Evolutionary conservation across 2,113 vertebrate species (phyloP).

Genomic region (Lipophrys pholis): DNA sequence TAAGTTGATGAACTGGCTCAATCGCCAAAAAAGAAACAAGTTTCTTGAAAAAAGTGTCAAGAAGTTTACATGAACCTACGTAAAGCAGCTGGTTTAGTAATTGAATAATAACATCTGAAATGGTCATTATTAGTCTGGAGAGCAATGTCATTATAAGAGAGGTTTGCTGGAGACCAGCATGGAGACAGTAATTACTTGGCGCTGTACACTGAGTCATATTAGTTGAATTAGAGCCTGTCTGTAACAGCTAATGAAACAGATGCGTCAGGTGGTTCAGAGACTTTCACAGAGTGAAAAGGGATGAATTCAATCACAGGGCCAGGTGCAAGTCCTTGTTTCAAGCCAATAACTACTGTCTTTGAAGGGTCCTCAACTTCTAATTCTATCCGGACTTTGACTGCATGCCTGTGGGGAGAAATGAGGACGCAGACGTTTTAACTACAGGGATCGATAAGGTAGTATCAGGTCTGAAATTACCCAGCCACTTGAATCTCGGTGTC

Average conservation of each 20-base stretch:
- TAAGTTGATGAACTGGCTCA: background rate
- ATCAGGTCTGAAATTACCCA: slow-evolving; percentile 85
- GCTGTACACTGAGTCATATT: slow-evolving; percentile 51
- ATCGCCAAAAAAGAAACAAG: background rate
- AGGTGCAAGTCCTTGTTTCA: slow-evolving; percentile 31
- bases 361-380: too few species aligned
- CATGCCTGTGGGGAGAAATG: background rate
- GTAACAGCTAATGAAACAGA: slow-evolving; percentile 39
- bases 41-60: background rate
- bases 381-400: too few species aligned
- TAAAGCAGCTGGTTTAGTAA: background rate
- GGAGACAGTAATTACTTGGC: slow-evolving; percentile 52
- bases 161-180: slow-evolving; percentile 26
- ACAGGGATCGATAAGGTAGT: slow-evolving; percentile 33
- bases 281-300: background rate
- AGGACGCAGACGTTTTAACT: slow-evolving; percentile 37
- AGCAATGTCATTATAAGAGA: slow-evolving; percentile 25
- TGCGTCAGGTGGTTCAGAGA: slow-evolving; percentile 45
- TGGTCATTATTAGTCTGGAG: slow-evolving; percentile 14
- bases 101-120: background rate
- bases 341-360: slow-evolving; percentile 3
- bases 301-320: slow-evolving; percentile 28
- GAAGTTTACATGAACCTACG: background rate
- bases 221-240: slow-evolving; percentile 35
- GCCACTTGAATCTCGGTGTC: slow-evolving; percentile 93